These are phyloP conservation scores for Styela plicata DNA, from an alignment of 23 tunicate genomes.

Conservation along the genomic window DNA sequence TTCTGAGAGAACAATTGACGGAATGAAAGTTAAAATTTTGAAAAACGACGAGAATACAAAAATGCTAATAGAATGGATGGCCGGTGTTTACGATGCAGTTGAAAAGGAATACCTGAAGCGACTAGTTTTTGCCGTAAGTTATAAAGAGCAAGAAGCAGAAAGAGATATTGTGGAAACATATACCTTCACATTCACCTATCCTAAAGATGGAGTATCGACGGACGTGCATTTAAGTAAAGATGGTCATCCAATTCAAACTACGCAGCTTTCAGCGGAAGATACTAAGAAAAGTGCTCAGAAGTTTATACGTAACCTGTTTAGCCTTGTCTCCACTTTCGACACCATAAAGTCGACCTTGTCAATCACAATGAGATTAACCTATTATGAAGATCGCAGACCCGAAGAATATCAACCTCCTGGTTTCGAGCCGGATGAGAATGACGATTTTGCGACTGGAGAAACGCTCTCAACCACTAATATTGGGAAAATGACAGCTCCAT, in stretches of 20 bases:
- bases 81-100: slow-evolving; percentile 78
- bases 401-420: slow-evolving; percentile 73
- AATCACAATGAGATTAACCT: slow-evolving; percentile 53
- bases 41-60: slow-evolving; percentile 30
- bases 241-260: background rate
- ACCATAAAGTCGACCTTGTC: slow-evolving; percentile 35
- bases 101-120: slow-evolving; percentile 61
- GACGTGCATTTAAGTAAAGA: slow-evolving; percentile 28
- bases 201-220: slow-evolving; percentile 45
- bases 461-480: slow-evolving; percentile 38
- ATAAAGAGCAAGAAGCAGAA: background rate
- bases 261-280: slow-evolving; percentile 30
- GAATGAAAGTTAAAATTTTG: slow-evolving; percentile 43
- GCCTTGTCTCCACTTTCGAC: slow-evolving; percentile 37
- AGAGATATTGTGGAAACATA: slow-evolving; percentile 70
- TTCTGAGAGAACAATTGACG: slow-evolving; percentile 46
- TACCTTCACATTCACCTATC: slow-evolving; percentile 61
- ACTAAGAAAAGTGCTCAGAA: slow-evolving; percentile 55
- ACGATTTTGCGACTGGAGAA: slow-evolving; percentile 12
- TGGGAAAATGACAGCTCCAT: slow-evolving; percentile 50
- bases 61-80: slow-evolving; percentile 52
- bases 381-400: slow-evolving; percentile 60
- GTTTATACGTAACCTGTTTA: slow-evolving; percentile 57
- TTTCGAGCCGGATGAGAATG: slow-evolving; percentile 30
- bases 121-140: slow-evolving; percentile 47